These are phyloP conservation scores for Benitochromis conjunctus DNA, from an alignment of 2,113 vertebrate species.

Conservation along the genomic window DNA sequence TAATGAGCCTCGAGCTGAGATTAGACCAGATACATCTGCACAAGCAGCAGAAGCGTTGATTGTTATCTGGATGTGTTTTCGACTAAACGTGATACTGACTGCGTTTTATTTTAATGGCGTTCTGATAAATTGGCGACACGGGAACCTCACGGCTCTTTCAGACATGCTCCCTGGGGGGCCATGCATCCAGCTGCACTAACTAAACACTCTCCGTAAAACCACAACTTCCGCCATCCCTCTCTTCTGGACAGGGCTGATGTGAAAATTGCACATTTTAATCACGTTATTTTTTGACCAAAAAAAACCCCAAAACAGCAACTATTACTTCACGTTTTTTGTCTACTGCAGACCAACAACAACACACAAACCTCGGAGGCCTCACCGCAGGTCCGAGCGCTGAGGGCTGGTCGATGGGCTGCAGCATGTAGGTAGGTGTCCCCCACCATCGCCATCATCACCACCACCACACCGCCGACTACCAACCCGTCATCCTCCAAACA, in stretches of 20 bases:
- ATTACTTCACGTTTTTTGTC: neutral
- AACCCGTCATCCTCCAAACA: neutral
- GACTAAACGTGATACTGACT: neutral
- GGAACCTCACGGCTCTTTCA: neutral
- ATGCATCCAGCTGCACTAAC: constrained; percentile 6
- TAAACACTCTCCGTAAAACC: constrained; percentile 39
- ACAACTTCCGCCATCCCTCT: constrained; percentile 12
- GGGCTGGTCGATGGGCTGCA: neutral
- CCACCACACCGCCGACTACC: neutral
- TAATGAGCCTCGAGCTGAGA: neutral
- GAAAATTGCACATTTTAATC: neutral
- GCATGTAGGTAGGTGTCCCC: constrained; percentile 11
- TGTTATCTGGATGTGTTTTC: neutral
- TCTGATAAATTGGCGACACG: neutral
- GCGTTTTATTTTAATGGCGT: neutral
- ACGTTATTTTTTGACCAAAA: neutral
- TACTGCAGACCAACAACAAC: neutral
- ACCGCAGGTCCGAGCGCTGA: neutral
- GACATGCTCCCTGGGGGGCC: constrained; percentile 14
- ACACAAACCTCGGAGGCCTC: constrained; percentile 51
- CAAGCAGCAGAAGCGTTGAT: neutral
- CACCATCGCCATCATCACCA: neutral
- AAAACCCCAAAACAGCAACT: neutral
- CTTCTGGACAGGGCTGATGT: neutral
- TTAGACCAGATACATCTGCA: neutral